Conservation (phyloP, 2,888 invertebrate genomes). For the Emesis furor region DNA sequence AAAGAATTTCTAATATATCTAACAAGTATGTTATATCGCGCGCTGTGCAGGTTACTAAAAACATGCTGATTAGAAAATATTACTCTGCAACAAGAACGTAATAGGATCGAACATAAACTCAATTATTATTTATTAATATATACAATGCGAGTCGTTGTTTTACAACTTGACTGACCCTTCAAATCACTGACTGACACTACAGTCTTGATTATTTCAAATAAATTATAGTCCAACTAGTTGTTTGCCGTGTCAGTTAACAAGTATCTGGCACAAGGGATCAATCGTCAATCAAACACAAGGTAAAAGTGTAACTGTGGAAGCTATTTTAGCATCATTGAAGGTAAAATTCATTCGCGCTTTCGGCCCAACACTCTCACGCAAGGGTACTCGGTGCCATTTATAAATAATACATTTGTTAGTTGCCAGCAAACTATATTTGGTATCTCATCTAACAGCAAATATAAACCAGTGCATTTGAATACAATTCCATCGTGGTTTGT, state of each 20-base stretch:
- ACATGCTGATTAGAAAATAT: constrained; percentile 7
- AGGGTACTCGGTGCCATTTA: constrained; percentile 88
- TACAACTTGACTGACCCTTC: constrained; percentile 40
- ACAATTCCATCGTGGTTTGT: constrained; percentile 69
- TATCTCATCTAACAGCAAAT: constrained; percentile 72
- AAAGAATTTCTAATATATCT: background rate
- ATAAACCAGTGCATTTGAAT: constrained; percentile 72
- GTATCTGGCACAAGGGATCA: constrained; percentile 91
- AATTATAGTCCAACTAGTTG: constrained; percentile 78
- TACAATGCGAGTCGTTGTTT: constrained; percentile 40
- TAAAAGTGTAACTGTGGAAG: constrained; percentile 89
- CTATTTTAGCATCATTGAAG: constrained; percentile 92
- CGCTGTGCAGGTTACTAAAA: background rate
- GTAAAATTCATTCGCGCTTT: constrained; percentile 91
- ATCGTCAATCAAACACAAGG: constrained; percentile 92
- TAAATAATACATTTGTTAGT: constrained; percentile 87
- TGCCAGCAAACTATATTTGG: constrained; percentile 82
- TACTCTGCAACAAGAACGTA: constrained; percentile 23
- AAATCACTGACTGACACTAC: constrained; percentile 42
- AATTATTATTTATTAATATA: constrained; percentile 34
- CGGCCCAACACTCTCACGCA: constrained; percentile 89
- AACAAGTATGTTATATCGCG: background rate
- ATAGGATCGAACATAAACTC: constrained; percentile 21
- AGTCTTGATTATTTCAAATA: constrained; percentile 41
- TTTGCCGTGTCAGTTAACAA: constrained; percentile 87